Conservation (phyloP, 2,113 vertebrate species). For the Apodemus speciosus region DNA sequence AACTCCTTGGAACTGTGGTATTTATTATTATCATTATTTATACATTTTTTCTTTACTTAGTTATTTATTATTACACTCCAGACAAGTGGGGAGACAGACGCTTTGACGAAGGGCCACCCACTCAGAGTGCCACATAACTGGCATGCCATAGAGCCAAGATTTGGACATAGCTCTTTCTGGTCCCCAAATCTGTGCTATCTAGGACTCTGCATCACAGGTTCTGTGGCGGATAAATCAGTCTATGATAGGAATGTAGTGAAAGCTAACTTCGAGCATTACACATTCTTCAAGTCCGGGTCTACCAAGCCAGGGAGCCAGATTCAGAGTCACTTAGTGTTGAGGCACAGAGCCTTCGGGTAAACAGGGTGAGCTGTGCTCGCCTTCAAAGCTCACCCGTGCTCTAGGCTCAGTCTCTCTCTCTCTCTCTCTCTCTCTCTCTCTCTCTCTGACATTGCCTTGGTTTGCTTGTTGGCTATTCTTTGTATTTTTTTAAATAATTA, state of each 20-base stretch:
- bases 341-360: background rate
- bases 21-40: background rate
- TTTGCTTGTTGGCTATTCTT: background rate
- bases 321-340: background rate
- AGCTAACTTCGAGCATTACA: background rate
- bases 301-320: background rate
- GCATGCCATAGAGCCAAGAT: background rate
- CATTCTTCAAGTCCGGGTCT: background rate
- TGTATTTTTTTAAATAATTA: constrained; percentile 25
- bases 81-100: background rate
- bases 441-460: background rate
- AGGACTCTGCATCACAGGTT: background rate
- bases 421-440: background rate
- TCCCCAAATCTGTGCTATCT: background rate
- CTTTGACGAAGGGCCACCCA: background rate
- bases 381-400: background rate
- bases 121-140: background rate
- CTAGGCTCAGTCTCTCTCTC: background rate
- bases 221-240: background rate
- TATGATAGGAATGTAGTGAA: background rate
- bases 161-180: background rate
- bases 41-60: background rate
- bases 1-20: background rate
- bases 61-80: background rate
- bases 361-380: background rate